Evolutionary conservation across 2,797 vertebrate genomes (phyloP), one percentile per base, ranked within the genome.

Genomic region (Sylvia borin): DNA sequence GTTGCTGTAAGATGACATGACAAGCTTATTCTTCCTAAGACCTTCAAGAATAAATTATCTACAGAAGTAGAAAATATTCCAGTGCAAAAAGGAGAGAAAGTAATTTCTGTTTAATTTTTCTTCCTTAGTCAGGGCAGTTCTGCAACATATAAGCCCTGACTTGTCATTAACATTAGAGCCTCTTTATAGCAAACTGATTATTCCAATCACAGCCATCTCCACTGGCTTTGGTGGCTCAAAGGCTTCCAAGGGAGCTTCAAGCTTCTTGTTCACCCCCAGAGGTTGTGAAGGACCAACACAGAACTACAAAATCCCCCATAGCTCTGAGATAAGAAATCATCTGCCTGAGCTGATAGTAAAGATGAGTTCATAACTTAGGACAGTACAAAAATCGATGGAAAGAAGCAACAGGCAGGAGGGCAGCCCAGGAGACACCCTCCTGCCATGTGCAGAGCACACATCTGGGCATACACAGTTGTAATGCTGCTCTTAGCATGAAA

Each of bases 201-300:
- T 40, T 58, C 0, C 0, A 20, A 29, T 29, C 64, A 31, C 24
- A 67, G 32, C 42, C 16, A 1, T 40, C 84, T 10, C 7, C 45
- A 47, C 4, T 16, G 18, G 10, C 16, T 89, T 31, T 21, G 9
- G 27, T 40, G 6, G 9, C 58, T 53, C 40, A 79, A 83, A 87
- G 18, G 16, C 26, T 27, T 60, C 19, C 26, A 88, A 71, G 25
- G 38, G 29, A 43, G 71, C 80, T 60, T 77, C 14, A 32, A 62
- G 14, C 10, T 3, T 1, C 8, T 55, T 48, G 12, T 55, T 13
- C 16, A 60, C 2, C 4, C 29, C 34, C 1, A 3, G 10, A 8
- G 71, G 18, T 55, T 48, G 11, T 8, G 4, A 64, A 90, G 43
- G 20, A 40, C 13, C n/a, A 45, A 16, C 32, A 50, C 3, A 40